Evolutionary conservation across 2,113 vertebrate genomes (phyloP).

Genomic region (Cyprinus carpio): DNA sequence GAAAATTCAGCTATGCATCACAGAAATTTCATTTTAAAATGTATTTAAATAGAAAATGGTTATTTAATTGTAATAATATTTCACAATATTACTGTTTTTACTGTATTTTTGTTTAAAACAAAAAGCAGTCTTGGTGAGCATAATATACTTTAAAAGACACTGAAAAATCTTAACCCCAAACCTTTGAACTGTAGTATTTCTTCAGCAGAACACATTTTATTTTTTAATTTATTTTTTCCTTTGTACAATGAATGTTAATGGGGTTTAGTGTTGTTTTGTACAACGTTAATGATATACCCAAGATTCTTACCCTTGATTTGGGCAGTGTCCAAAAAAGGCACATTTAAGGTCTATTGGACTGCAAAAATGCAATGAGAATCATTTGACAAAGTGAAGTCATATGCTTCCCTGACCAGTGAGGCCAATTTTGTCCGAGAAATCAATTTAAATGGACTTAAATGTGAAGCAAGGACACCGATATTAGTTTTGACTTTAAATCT

Average conservation of each 20-base stretch:
- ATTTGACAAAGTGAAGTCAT: constrained; percentile 21
- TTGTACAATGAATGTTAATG: neutral
- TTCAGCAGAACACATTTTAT: neutral
- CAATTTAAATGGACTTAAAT: constrained; percentile 4
- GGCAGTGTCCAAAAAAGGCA: neutral
- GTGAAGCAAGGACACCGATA: neutral
- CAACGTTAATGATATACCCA: neutral
- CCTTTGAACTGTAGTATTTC: too few species aligned
- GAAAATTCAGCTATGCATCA: neutral
- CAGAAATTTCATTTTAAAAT: too few species aligned
- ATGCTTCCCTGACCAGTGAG: constrained; percentile 22
- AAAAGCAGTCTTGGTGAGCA: too few species aligned
- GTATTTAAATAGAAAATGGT: too few species aligned
- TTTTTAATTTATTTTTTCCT: neutral
- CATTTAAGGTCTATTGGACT: neutral
- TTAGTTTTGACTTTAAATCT: constrained; percentile 2
- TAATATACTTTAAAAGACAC: too few species aligned
- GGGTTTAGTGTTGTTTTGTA: neutral
- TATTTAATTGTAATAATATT: neutral
- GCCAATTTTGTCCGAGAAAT: constrained; percentile 10
- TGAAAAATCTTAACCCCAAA: too few species aligned
- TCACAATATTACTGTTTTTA: neutral
- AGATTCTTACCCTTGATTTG: neutral
- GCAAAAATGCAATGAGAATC: constrained; percentile 17
- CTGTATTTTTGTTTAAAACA: too few species aligned